Evolutionary conservation across 2,888 invertebrate species (phyloP).

Genomic region (Quadroppia sp.): DNA sequence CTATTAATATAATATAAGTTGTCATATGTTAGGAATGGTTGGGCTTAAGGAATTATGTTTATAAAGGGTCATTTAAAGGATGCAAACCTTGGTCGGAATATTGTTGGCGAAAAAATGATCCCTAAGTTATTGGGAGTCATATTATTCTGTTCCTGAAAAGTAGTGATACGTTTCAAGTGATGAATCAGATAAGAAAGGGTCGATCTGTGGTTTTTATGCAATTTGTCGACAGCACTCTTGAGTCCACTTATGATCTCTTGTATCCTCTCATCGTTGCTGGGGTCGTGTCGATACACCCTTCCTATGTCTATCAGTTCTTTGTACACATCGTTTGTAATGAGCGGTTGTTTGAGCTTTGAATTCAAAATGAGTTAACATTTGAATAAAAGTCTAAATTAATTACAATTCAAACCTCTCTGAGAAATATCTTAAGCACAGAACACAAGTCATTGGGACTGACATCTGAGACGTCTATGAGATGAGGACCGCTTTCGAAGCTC

Average conservation of each 20-base stretch:
- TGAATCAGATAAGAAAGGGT: slow-evolving; percentile 41
- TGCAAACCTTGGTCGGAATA: slow-evolving; percentile 42
- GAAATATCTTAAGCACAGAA: slow-evolving; percentile 43
- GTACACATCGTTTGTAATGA: slow-evolving; percentile 42
- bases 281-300: slow-evolving; percentile 27
- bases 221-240: slow-evolving; percentile 22
- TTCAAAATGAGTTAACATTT: not conserved
- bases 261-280: not conserved
- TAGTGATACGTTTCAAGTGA: slow-evolving; percentile 40
- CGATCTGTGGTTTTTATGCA: slow-evolving; percentile 35
- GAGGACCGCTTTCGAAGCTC: slow-evolving; percentile 44
- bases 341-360: slow-evolving; percentile 41
- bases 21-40: too few species aligned
- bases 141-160: slow-evolving; percentile 39
- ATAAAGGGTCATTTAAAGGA: too few species aligned
- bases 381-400: not conserved
- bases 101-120: slow-evolving; percentile 43
- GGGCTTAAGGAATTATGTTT: too few species aligned
- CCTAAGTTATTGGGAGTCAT: slow-evolving; percentile 43
- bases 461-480: slow-evolving; percentile 42
- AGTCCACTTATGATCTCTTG: slow-evolving; percentile 26
- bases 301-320: slow-evolving; percentile 42
- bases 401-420: slow-evolving; percentile 40
- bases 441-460: slow-evolving; percentile 42
- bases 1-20: too few species aligned